A percentile compares a stretch with the other conserved stretches of the same genome.
Evolutionary conservation across 2,113 vertebrate species (phyloP).

Genomic region (Motacilla alba): DNA sequence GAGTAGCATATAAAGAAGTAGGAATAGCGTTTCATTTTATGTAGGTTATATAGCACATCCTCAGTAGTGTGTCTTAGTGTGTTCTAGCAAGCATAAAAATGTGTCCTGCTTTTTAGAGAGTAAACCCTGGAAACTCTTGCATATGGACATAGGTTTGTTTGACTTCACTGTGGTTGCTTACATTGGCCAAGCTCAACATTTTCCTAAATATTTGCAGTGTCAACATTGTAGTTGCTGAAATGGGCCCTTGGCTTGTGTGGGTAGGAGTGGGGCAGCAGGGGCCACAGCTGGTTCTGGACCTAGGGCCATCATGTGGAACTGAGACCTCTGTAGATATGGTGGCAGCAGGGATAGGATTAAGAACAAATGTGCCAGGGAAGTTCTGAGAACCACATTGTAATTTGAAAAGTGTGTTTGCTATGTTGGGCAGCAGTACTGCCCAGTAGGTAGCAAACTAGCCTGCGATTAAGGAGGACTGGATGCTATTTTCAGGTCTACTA

Average conservation of each 20-base stretch:
- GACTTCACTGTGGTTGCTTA: neutral
- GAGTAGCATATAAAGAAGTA: neutral
- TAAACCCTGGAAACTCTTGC: neutral
- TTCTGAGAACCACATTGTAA: neutral
- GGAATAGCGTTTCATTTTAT: neutral
- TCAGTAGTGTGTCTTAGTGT: neutral
- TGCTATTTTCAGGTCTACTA: neutral
- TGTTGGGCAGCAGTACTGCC: neutral
- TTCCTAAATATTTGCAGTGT: slow-evolving; percentile 32
- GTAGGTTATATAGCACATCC: neutral
- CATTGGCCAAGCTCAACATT: neutral
- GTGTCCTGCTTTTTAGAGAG: neutral
- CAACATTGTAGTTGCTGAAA: neutral
- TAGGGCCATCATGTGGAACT: neutral
- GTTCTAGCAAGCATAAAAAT: neutral
- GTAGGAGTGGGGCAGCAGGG: neutral
- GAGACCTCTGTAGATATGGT: neutral
- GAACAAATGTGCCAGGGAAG: neutral
- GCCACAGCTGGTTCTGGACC: neutral
- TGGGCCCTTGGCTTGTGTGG: neutral
- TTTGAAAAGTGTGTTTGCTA: neutral
- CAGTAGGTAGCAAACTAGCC: neutral
- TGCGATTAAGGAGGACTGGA: neutral
- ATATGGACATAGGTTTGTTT: neutral
- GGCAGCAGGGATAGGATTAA: neutral